Evolutionary conservation across 2,113 vertebrate species (phyloP).

Genomic region (Nycticebus coucang): DNA sequence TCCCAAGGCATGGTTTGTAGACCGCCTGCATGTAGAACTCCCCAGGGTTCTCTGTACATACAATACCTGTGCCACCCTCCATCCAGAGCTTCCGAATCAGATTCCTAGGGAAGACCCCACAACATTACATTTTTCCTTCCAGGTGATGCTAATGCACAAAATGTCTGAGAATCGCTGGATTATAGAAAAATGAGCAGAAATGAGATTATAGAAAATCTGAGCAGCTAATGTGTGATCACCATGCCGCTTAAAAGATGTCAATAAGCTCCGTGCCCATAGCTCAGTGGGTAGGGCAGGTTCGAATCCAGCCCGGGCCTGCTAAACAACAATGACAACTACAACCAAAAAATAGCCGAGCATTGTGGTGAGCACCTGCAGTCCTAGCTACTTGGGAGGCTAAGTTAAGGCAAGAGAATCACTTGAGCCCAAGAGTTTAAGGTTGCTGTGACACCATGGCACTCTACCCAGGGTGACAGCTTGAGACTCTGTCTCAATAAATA

Average conservation of each 20-base stretch:
- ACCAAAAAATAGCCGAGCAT: too few relatives aligned
- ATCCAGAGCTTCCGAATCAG: neutral
- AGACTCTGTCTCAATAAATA: too few relatives aligned
- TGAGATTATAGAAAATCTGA: neutral
- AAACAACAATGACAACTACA: too few relatives aligned
- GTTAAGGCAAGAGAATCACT: too few relatives aligned
- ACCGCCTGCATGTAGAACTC: neutral
- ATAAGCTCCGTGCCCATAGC: too few relatives aligned
- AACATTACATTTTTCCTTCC: neutral
- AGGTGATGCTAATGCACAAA: neutral
- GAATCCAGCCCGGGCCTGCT: too few relatives aligned
- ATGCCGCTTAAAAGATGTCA: neutral
- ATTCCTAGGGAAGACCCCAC: neutral
- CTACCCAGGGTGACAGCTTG: too few relatives aligned
- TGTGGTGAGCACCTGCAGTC: too few relatives aligned
- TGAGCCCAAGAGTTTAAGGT: too few relatives aligned
- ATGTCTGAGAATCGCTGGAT: neutral
- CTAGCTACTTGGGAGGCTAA: too few relatives aligned
- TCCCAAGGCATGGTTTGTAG: neutral
- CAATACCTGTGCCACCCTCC: neutral
- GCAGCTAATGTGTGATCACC: neutral
- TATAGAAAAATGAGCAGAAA: neutral
- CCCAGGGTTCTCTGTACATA: neutral
- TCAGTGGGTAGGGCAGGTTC: too few relatives aligned
- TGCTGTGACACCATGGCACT: too few relatives aligned